phyloP scores from a whole-genome alignment of 2,888 invertebrate genomes.

The Strigamia transsilvanica region DNA sequence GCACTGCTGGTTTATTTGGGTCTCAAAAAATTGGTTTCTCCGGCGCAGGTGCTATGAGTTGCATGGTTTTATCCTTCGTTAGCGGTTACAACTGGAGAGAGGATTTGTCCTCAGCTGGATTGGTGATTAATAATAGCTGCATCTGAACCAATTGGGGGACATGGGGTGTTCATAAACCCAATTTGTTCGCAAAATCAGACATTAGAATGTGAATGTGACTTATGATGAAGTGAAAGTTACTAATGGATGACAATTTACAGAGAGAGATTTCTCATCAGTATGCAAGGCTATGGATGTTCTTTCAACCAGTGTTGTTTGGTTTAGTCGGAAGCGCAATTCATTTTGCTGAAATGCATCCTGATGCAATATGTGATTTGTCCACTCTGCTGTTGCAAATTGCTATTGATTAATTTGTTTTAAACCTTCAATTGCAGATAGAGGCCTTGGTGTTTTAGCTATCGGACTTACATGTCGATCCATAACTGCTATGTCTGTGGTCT shows the following conservation, averaged over 20 bases:
- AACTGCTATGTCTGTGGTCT: slow-evolving; percentile 63
- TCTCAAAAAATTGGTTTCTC: slow-evolving; percentile 76
- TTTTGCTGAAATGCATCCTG: slow-evolving; percentile 60
- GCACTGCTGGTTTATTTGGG: slow-evolving; percentile 73
- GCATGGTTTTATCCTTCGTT: slow-evolving; percentile 64
- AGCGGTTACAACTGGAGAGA: slow-evolving; percentile 64
- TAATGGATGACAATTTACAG: not conserved
- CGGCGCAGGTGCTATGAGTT: slow-evolving; percentile 65
- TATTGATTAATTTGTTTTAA: not conserved
- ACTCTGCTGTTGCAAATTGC: not conserved
- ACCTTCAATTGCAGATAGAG: slow-evolving; percentile 71
- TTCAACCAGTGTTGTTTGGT: slow-evolving; percentile 66
- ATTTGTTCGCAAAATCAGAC: too few relatives aligned
- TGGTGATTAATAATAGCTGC: not conserved
- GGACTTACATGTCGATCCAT: slow-evolving; percentile 69
- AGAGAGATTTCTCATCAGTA: slow-evolving; percentile 44
- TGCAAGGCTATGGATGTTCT: slow-evolving; percentile 63
- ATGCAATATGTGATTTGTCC: slow-evolving; percentile 59
- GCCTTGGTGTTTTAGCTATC: slow-evolving; percentile 73
- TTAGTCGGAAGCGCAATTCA: slow-evolving; percentile 65
- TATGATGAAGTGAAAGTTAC: not conserved
- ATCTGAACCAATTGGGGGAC: too few relatives aligned
- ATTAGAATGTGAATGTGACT: too few relatives aligned
- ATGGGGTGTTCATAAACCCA: too few relatives aligned
- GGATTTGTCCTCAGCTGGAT: not conserved